Percentiles rank a stretch among this genome's conserved stretches.
phyloP scores from a whole-genome alignment of 2,888 invertebrate genomes.

The Athripsodes cinereus region DNA sequence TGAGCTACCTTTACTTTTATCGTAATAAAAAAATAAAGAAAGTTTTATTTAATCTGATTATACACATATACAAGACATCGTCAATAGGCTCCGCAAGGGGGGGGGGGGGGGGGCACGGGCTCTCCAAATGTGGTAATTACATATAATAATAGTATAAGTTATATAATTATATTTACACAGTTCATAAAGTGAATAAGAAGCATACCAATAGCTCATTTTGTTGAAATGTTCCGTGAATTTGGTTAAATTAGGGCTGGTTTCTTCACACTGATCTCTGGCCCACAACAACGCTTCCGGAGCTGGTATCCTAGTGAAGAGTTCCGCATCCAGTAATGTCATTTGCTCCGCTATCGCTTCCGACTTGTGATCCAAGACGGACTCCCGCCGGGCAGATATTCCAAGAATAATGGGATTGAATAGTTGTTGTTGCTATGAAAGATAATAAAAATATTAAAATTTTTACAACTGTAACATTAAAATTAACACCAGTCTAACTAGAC shows the following conservation, averaged over 20 bases:
- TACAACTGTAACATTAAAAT: background rate
- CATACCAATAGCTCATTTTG: constrained; percentile 95
- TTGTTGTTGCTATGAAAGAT: constrained; percentile 15
- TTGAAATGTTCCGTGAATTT: constrained; percentile 98
- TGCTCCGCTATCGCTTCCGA: constrained; percentile 95
- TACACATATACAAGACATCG: too few species aligned
- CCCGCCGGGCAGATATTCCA: constrained; percentile 34
- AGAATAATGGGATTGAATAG: constrained; percentile 11
- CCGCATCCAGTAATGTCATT: constrained; percentile 94
- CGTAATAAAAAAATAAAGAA: too few species aligned
- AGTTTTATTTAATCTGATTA: too few species aligned
- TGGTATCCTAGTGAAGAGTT: constrained; percentile 92
- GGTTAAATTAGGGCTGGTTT: constrained; percentile 92
- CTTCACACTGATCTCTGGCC: constrained; percentile 97
- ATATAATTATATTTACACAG: too few species aligned
- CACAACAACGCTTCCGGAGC: constrained; percentile 95
- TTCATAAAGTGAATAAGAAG: background rate
- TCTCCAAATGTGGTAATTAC: too few species aligned
- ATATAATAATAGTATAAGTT: too few species aligned
- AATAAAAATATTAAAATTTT: background rate
- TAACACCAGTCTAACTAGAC: too few species aligned
- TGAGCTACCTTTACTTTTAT: too few species aligned
- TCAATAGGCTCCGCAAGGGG: too few species aligned
- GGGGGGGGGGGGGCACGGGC: too few species aligned
- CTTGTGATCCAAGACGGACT: constrained; percentile 84